Conservation (phyloP, 2,888 invertebrate genomes). For the Heliconius sara region DNA sequence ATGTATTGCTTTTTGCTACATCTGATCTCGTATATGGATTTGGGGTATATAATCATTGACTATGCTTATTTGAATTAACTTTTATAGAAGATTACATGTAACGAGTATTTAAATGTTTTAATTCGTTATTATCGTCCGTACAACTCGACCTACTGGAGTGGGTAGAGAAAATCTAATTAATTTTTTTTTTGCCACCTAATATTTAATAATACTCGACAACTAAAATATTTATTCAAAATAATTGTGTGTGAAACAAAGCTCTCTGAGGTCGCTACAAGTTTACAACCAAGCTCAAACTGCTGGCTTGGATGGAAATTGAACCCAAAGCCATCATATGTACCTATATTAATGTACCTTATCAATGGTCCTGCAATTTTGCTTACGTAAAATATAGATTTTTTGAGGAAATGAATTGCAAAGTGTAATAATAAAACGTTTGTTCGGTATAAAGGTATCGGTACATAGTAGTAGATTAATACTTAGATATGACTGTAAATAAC, state of each 20-base stretch:
- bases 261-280: no score
- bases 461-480: background rate
- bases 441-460: background rate
- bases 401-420: no score
- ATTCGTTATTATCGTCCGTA: background rate
- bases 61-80: background rate
- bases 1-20: conserved; percentile 1
- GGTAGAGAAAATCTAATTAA: background rate
- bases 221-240: no score
- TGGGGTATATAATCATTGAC: background rate
- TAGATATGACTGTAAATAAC: background rate
- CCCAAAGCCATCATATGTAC: no score
- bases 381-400: no score
- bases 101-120: background rate
- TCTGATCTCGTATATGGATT: background rate
- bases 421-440: no score
- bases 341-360: no score
- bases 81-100: background rate
- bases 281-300: no score
- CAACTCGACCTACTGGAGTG: background rate
- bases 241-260: no score
- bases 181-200: background rate
- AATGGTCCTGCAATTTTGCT: no score
- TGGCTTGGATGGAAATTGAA: no score
- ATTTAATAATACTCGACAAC: background rate